Conservation (phyloP, 2,797 vertebrate genomes). For the Percopsis omiscomaycus region DNA sequence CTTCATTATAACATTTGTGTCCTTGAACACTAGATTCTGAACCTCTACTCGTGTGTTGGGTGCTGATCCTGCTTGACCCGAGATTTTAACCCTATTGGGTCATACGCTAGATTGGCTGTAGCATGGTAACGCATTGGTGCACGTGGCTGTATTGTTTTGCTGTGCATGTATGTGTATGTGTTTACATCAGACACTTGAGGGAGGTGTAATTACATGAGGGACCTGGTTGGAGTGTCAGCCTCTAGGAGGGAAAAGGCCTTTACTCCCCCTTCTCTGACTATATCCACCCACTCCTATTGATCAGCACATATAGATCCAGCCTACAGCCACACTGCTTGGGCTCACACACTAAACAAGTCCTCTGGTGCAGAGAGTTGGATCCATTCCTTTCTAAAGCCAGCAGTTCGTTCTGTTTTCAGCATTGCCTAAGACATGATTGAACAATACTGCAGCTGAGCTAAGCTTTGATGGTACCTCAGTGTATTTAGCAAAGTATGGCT, state of each 20-base stretch:
- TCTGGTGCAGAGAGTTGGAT: conserved; percentile 14
- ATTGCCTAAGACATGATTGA: conserved; percentile 13
- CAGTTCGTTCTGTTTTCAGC: conserved; percentile 1
- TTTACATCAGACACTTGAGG: conserved; percentile 3
- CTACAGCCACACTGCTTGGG: conserved; percentile 24
- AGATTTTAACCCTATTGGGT: too few relatives aligned
- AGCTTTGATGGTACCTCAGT: neutral
- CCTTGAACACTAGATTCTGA: neutral
- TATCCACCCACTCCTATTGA: conserved; percentile 38
- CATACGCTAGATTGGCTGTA: neutral
- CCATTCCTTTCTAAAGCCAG: conserved; percentile 1
- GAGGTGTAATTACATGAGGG: conserved; percentile 26
- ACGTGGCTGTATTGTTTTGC: conserved; percentile 1
- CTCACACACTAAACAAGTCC: conserved; percentile 22
- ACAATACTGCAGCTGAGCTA: conserved; percentile 1
- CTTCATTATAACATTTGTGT: neutral
- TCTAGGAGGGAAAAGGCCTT: neutral
- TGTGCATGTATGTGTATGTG: conserved; percentile 6
- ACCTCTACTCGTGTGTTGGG: too few relatives aligned
- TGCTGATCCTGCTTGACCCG: too few relatives aligned
- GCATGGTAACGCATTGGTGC: neutral
- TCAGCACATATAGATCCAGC: conserved; percentile 35
- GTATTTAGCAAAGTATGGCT: too few relatives aligned
- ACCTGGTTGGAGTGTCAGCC: neutral
- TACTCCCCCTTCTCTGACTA: neutral